Evolutionary conservation across 1,140 invertebrate species (phyloP).

Genomic region (Drosophila prosaltans): DNA sequence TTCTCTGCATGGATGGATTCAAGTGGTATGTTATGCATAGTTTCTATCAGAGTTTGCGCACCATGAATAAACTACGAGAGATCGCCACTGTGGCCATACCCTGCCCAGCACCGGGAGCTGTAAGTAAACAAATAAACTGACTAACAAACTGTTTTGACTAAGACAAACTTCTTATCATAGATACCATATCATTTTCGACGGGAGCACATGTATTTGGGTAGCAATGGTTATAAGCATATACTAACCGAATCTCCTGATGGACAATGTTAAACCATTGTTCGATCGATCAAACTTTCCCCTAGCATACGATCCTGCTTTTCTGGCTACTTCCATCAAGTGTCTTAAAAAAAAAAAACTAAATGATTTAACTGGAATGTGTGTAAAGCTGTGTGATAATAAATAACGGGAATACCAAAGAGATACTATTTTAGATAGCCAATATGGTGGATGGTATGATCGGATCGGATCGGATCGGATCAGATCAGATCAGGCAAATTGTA

Average conservation of each 20-base stretch:
- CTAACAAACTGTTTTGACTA: no score
- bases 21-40: conserved; percentile 80
- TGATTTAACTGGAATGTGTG: conserved; percentile 4
- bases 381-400: conserved; percentile 45
- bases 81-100: conserved; percentile 82
- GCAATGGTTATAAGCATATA: conserved; percentile 82
- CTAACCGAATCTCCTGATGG: conserved; percentile 78
- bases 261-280: conserved; percentile 71
- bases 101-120: conserved; percentile 75
- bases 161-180: conserved; percentile 20
- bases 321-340: conserved; percentile 54
- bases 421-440: conserved; percentile 57
- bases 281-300: conserved; percentile 24
- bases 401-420: conserved; percentile 33
- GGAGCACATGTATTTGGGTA: conserved; percentile 82
- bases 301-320: conserved; percentile 17
- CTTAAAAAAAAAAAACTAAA: conserved; percentile 16
- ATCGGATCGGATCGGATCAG: conserved; percentile 14
- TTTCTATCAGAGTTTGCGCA: conserved; percentile 76
- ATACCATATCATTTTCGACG: conserved; percentile 78
- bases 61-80: conserved; percentile 78
- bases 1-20: conserved; percentile 66
- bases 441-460: conserved; percentile 42
- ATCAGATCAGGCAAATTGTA: conserved; percentile 25
- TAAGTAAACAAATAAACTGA: conserved; percentile 34